Conservation (phyloP, 2,888 invertebrate genomes). For the Danaus chrysippus region DNA sequence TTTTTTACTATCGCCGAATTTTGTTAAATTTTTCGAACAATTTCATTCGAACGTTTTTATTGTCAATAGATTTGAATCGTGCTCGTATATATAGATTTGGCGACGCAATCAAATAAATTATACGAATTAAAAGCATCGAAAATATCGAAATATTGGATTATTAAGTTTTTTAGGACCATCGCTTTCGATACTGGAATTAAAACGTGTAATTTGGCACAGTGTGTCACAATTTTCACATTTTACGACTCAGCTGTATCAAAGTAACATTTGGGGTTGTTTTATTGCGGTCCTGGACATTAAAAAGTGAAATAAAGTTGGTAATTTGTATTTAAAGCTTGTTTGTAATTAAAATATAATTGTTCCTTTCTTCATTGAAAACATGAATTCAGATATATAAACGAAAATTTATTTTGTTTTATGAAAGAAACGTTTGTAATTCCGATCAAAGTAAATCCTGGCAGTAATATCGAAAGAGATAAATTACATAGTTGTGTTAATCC, state of each 20-base stretch:
- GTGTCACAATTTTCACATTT: slow-evolving; percentile 15
- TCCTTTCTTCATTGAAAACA: not conserved
- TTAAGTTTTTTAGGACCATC: too few relatives aligned
- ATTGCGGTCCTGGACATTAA: slow-evolving; percentile 24
- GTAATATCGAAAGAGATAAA: slow-evolving; percentile 17
- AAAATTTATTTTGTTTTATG: not conserved
- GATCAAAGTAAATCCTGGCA: not conserved
- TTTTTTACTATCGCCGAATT: not conserved
- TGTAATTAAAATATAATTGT: not conserved
- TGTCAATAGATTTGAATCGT: too few relatives aligned
- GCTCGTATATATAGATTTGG: too few relatives aligned
- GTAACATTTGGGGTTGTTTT: slow-evolving; percentile 43
- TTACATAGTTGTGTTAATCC: slow-evolving; percentile 37
- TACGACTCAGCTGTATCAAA: slow-evolving; percentile 43
- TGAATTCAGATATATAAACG: not conserved
- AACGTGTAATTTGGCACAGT: not conserved
- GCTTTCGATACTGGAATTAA: too few relatives aligned
- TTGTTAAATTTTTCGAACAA: not conserved
- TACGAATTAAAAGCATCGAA: too few relatives aligned
- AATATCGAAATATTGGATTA: too few relatives aligned
- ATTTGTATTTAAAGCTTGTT: slow-evolving; percentile 1
- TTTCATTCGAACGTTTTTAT: too few relatives aligned
- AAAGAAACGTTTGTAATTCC: not conserved
- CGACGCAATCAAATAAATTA: too few relatives aligned
- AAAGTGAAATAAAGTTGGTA: slow-evolving; percentile 20